phyloP scores from a whole-genome alignment of 2,888 invertebrate species.

The Horisme vitalbata region DNA sequence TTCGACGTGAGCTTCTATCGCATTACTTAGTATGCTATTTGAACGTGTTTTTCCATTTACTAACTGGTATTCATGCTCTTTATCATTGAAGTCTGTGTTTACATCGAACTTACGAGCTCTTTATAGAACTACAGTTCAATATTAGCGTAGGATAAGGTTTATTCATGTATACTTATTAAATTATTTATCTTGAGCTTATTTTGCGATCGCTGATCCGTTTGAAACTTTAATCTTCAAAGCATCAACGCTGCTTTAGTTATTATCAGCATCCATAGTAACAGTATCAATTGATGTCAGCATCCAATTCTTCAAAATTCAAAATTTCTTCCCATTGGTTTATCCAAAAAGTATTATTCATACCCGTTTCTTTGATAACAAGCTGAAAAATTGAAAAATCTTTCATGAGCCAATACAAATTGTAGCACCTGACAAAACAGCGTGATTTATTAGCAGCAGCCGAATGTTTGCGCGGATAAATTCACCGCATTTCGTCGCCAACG shows the following conservation, averaged over 20 bases:
- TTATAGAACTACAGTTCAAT: conserved; percentile 1
- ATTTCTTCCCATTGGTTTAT: conserved; percentile 20
- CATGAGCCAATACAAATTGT: conserved; percentile 54
- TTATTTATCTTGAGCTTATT: neutral
- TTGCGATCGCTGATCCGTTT: neutral
- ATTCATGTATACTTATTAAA: neutral
- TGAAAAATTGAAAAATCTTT: conserved; percentile 47
- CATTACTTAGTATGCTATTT: conserved; percentile 47
- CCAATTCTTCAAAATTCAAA: too few species aligned
- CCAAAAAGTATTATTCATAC: conserved; percentile 26
- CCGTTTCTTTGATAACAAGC: conserved; percentile 22
- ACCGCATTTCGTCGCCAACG: conserved; percentile 47
- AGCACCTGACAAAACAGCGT: conserved; percentile 60
- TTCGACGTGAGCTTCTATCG: conserved; percentile 37
- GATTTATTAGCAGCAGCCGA: conserved; percentile 57
- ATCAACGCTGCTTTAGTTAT: conserved; percentile 2
- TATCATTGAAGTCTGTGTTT: conserved; percentile 36
- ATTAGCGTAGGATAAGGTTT: neutral
- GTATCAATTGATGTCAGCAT: too few species aligned
- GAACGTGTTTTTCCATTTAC: conserved; percentile 40
- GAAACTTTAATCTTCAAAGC: conserved; percentile 9
- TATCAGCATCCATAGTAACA: neutral
- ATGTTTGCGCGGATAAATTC: conserved; percentile 54
- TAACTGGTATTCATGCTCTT: conserved; percentile 31
- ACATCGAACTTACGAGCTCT: conserved; percentile 12